Evolutionary conservation across 2,888 invertebrate genomes (phyloP).

Genomic region (Orthosia gothica): DNA sequence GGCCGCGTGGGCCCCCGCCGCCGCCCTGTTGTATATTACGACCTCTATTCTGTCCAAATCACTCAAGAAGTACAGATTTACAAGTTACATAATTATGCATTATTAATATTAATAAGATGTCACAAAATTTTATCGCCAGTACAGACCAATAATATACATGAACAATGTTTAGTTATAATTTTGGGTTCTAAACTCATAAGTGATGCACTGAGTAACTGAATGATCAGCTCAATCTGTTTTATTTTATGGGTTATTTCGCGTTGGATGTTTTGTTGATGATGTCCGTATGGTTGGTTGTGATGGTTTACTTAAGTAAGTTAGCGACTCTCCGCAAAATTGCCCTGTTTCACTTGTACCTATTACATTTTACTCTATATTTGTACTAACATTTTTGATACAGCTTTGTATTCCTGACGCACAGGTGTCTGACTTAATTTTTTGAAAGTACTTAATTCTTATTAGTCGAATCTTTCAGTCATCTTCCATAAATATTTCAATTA

Average conservation of each 20-base stretch:
- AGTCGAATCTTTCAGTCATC: slow-evolving; percentile 71
- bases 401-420: slow-evolving; percentile 74
- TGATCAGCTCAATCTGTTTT: slow-evolving; percentile 85
- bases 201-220: slow-evolving; percentile 83
- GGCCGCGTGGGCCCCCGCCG: slow-evolving; percentile 48
- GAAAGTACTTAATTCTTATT: slow-evolving; percentile 83
- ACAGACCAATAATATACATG: slow-evolving; percentile 82
- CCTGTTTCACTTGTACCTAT: slow-evolving; percentile 80
- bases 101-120: slow-evolving; percentile 85
- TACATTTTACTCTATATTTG: slow-evolving; percentile 82
- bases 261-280: slow-evolving; percentile 86
- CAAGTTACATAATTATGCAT: slow-evolving; percentile 86
- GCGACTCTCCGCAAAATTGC: slow-evolving; percentile 86
- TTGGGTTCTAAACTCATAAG: slow-evolving; percentile 86
- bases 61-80: slow-evolving; percentile 87
- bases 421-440: slow-evolving; percentile 69
- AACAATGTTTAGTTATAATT: slow-evolving; percentile 85
- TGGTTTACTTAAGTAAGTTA: slow-evolving; percentile 91
- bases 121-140: slow-evolving; percentile 89
- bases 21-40: slow-evolving; percentile 78
- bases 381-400: slow-evolving; percentile 79
- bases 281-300: slow-evolving; percentile 92
- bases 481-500: slow-evolving; percentile 70
- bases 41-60: slow-evolving; percentile 89
- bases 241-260: slow-evolving; percentile 83